Percentiles rank a stretch among this genome's conserved stretches.
Evolutionary conservation across 2,113 vertebrate genomes (phyloP).

Genomic region (Muntiacus reevesi): DNA sequence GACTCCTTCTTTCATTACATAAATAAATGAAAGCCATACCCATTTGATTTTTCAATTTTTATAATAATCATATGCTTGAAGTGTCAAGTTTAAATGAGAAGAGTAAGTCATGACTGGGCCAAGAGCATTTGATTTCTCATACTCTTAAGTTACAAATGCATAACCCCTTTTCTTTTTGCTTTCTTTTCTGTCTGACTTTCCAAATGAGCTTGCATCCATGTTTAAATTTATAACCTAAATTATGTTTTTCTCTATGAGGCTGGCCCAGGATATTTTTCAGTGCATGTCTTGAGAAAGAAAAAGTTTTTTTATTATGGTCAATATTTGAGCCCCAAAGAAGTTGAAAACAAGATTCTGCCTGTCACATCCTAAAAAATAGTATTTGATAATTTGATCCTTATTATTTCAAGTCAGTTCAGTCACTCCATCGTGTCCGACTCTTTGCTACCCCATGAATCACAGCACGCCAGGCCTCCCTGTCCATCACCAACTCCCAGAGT

Average conservation of each 20-base stretch:
- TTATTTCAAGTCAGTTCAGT: neutral
- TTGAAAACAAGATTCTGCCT: neutral
- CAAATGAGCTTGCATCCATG: neutral
- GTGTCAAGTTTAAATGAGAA: neutral
- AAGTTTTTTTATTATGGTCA: neutral
- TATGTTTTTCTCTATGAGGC: neutral
- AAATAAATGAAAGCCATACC: neutral
- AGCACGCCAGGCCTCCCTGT: no score
- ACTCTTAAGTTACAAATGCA: neutral
- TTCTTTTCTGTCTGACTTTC: neutral
- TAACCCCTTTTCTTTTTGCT: neutral
- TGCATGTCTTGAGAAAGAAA: neutral
- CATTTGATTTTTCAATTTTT: neutral
- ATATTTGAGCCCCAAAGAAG: neutral
- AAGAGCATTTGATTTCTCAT: neutral
- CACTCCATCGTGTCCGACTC: fast-evolving
- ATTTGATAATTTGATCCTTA: neutral
- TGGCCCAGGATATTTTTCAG: neutral
- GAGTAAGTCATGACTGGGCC: neutral
- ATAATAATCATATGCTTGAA: neutral
- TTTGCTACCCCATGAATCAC: no score
- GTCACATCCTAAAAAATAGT: neutral
- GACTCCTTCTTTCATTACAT: neutral
- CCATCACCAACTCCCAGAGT: no score
- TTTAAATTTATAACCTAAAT: neutral